These are phyloP conservation scores for Oreochromis aureus DNA, from an alignment of 2,113 vertebrate genomes.

Conservation along the genomic window DNA sequence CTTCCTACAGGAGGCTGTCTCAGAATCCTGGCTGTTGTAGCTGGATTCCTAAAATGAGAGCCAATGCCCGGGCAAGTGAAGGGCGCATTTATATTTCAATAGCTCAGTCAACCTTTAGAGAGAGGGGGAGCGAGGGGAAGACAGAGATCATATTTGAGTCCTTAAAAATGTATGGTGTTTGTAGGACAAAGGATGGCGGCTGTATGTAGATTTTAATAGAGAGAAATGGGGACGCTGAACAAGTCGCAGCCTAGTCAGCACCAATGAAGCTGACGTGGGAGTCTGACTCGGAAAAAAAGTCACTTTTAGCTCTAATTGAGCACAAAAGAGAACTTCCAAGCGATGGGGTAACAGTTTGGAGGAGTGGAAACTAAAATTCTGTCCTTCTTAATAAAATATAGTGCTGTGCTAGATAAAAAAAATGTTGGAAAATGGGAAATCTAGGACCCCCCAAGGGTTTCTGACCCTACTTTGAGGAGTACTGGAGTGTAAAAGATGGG, in stretches of 20 bases:
- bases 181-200: conserved; percentile 6
- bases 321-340: conserved; percentile 22
- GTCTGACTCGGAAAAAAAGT: neutral
- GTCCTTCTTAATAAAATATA: conserved; percentile 34
- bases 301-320: conserved; percentile 30
- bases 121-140: neutral
- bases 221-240: neutral
- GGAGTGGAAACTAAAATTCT: conserved; percentile 18
- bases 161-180: conserved; percentile 58
- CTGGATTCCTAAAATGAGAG: conserved; percentile 16
- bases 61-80: conserved; percentile 41
- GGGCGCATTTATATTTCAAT: conserved; percentile 68
- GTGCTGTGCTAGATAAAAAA: neutral
- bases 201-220: neutral
- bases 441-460: neutral
- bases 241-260: neutral
- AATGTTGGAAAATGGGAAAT: conserved; percentile 18
- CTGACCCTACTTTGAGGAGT: conserved; percentile 23
- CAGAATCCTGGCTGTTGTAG: conserved; percentile 10
- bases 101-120: conserved; percentile 16
- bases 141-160: conserved; percentile 34
- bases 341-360: neutral
- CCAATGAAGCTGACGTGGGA: neutral
- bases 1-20: conserved; percentile 20
- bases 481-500: conserved; percentile 3